Conservation (phyloP, 2,888 invertebrate genomes). For the Candidula unifasciata region DNA sequence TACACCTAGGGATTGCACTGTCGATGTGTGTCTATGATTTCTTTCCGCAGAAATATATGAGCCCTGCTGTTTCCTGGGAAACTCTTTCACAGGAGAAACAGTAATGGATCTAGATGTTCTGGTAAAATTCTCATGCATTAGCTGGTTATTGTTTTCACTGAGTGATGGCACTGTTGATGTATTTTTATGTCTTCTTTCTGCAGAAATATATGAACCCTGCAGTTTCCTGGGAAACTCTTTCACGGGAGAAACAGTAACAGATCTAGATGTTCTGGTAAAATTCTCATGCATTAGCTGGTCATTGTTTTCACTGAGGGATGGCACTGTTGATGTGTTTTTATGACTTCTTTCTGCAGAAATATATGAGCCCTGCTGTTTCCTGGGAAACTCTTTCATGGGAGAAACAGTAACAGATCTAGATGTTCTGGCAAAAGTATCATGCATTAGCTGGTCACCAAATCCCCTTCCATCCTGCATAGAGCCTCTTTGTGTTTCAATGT, state of each 20-base stretch:
- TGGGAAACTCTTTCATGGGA: background rate
- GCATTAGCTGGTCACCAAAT: background rate
- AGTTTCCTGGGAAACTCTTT: background rate
- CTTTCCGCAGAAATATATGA: background rate
- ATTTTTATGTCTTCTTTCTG: background rate
- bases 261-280: conserved; percentile 14
- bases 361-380: background rate
- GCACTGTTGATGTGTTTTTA: no score
- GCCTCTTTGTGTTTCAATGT: background rate
- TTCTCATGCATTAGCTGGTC: background rate
- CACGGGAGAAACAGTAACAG: background rate
- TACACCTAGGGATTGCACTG: background rate
- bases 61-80: background rate
- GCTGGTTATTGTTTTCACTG: background rate
- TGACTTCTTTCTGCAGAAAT: background rate
- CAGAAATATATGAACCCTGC: background rate
- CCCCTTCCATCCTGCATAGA: background rate
- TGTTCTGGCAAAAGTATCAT: background rate
- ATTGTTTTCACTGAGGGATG: no score
- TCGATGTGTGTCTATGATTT: no score
- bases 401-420: conserved; percentile 3
- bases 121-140: background rate
- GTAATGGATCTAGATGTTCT: conserved; percentile 15
- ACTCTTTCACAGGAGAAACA: background rate
- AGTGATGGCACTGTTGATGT: background rate